phyloP scores from a whole-genome alignment of 30 jellyfish, hydroid and myxozoan species.

The Morbakka virulenta region DNA sequence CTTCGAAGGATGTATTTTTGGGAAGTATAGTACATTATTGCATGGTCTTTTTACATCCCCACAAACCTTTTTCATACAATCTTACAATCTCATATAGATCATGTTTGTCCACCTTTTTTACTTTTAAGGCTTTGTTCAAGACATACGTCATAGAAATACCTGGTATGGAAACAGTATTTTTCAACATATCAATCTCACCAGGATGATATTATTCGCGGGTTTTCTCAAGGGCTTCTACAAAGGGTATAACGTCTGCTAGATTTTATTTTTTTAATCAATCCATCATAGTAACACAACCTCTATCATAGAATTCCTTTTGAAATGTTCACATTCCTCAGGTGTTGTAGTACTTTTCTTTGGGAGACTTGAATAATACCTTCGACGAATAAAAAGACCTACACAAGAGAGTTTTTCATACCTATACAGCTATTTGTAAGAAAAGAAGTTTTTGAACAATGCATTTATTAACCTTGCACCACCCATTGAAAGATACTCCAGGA shows the following conservation, averaged over 20 bases:
- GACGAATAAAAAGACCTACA: not conserved
- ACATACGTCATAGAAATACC: slow-evolving; percentile 27
- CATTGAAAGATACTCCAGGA: not conserved
- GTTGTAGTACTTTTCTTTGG: not conserved
- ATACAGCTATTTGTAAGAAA: no score
- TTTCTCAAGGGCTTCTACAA: slow-evolving; percentile 27
- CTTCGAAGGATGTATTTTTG: no score
- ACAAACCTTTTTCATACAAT: no score
- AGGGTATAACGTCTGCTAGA: slow-evolving; percentile 17
- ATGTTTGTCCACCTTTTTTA: not conserved
- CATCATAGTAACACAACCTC: slow-evolving; percentile 12
- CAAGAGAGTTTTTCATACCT: no score
- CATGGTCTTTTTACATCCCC: no score
- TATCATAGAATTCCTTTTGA: not conserved
- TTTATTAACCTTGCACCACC: slow-evolving; percentile 1
- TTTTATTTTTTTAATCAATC: slow-evolving; percentile 8
- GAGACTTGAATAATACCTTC: slow-evolving; percentile 13
- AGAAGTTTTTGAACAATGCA: slow-evolving; percentile 6
- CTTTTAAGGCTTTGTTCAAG: slow-evolving; percentile 4
- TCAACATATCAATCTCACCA: slow-evolving; percentile 19
- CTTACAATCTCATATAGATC: slow-evolving; percentile 18
- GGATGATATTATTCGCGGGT: slow-evolving; percentile 8
- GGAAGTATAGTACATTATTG: no score
- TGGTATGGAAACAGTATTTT: slow-evolving; percentile 25
- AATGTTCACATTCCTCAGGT: not conserved